These are phyloP conservation scores for Parnassius smintheus DNA, from an alignment of 2,888 invertebrate genomes.

Conservation along the genomic window DNA sequence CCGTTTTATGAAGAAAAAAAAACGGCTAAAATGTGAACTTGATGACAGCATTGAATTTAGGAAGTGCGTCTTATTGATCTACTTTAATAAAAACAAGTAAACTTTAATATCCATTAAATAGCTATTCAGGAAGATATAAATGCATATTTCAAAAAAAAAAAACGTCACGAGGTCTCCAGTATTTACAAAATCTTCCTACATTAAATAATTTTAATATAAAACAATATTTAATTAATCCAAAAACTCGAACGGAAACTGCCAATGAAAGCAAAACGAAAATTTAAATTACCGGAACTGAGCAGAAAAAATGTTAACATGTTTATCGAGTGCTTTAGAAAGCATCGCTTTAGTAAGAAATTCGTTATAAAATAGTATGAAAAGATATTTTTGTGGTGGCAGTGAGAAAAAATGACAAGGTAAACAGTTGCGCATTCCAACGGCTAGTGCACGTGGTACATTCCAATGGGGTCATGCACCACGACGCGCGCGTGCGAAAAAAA, in stretches of 20 bases:
- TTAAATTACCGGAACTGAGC: conserved; percentile 40
- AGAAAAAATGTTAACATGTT: conserved; percentile 49
- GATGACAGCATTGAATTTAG: not conserved
- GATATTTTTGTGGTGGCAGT: conserved; percentile 70
- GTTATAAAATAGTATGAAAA: conserved; percentile 74
- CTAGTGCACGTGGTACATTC: conserved; percentile 79
- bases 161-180: not conserved
- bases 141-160: not conserved
- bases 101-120: not conserved
- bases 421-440: conserved; percentile 78
- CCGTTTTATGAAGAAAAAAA: too few species aligned
- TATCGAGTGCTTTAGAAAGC: conserved; percentile 43
- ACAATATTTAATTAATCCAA: conserved; percentile 14
- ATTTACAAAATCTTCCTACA: not conserved
- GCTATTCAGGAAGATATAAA: not conserved
- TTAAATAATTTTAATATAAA: conserved; percentile 9
- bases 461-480: conserved; percentile 77
- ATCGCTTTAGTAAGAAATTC: conserved; percentile 54
- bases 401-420: conserved; percentile 69
- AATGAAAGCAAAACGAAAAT: conserved; percentile 9
- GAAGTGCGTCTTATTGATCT: not conserved
- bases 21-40: not conserved
- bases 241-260: conserved; percentile 2
- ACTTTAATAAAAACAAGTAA: not conserved
- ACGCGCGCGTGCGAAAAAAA: conserved; percentile 70